These are phyloP conservation scores for Cosmia trapezina DNA, from an alignment of 2,888 invertebrate genomes.

Conservation along the genomic window DNA sequence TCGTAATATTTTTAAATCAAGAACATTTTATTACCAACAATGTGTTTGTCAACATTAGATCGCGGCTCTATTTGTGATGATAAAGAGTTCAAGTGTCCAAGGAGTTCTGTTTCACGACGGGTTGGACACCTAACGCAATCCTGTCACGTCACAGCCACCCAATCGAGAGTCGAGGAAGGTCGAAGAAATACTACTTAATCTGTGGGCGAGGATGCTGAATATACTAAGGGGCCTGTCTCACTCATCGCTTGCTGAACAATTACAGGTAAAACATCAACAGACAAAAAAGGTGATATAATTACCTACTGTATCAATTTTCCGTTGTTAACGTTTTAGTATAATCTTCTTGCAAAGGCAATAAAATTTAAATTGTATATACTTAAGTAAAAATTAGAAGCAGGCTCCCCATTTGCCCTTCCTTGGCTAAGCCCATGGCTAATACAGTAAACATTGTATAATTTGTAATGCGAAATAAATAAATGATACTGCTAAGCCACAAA, in stretches of 20 bases:
- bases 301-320: conserved; percentile 18
- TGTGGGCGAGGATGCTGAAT: conserved; percentile 17
- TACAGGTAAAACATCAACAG: conserved; percentile 47
- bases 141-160: background rate
- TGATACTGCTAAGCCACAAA: conserved; percentile 9
- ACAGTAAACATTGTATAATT: conserved; percentile 21
- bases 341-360: conserved; percentile 8
- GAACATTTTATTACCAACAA: conserved; percentile 59
- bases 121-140: conserved; percentile 51
- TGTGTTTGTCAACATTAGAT: conserved; percentile 76
- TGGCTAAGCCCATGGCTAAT: conserved; percentile 19
- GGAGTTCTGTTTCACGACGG: conserved; percentile 75
- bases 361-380: conserved; percentile 6
- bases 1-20: conserved; percentile 58
- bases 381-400: background rate
- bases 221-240: conserved; percentile 28
- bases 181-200: too few species aligned
- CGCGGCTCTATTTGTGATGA: conserved; percentile 67
- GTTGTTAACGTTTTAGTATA: conserved; percentile 3
- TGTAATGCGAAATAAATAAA: conserved; percentile 46
- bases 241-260: conserved; percentile 19
- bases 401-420: conserved; percentile 17
- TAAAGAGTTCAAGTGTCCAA: conserved; percentile 76
- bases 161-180: conserved; percentile 15
- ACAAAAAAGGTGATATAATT: conserved; percentile 15